Base-by-base conservation (phyloP, 1,140 invertebrate species). In the Sinonovacula constricta region DNA sequence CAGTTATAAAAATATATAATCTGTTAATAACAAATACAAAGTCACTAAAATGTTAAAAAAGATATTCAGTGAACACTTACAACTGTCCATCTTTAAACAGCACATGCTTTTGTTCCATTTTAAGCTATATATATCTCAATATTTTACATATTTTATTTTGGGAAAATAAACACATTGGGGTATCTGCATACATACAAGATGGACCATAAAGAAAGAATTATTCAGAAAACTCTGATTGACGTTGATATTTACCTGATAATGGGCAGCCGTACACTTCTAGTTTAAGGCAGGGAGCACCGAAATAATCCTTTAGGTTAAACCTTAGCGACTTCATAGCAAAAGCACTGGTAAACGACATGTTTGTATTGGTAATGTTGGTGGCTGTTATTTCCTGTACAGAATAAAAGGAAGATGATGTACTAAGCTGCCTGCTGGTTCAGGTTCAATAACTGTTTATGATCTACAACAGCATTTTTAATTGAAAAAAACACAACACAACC, bases 241-340 rank as follows among this genome's bases (percentile, higher is more conserved):
- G 22, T 7, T 10, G 24, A 53, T 39, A 14, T 54, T 36, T 59
- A 76, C 72, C 62, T 3, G n/a, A 18, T 1, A 57, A 26, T 57
- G 62, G 12, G 34, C 72, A 76, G 49, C 72, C 72, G 30, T 54
- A 4, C 33, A 76, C 30, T 45, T 76, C 63, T 18, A 76, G 39
- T 45, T 36, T 67, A 31, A 76, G 45, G 39, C 72, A 76, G n/a
- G 72, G 30, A 1, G 30, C 34, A 34, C 63, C 22, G 24, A 1
- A 22, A 39, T 30, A 24, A 26, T 24, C 51, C 31, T 26, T 33
- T 57, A 28, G n/a, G 51, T 67, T 33, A 67, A 76, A 26, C 34
- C 28, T 18, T 66, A 31, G n/a, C 49, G 60, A 7, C 34, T 66
- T 15, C 22, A 76, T 66, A n/a, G 62, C 51, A 57, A 14, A 2